Evolutionary conservation across 2,113 vertebrate genomes (phyloP).

Genomic region (Tetrao urogallus): DNA sequence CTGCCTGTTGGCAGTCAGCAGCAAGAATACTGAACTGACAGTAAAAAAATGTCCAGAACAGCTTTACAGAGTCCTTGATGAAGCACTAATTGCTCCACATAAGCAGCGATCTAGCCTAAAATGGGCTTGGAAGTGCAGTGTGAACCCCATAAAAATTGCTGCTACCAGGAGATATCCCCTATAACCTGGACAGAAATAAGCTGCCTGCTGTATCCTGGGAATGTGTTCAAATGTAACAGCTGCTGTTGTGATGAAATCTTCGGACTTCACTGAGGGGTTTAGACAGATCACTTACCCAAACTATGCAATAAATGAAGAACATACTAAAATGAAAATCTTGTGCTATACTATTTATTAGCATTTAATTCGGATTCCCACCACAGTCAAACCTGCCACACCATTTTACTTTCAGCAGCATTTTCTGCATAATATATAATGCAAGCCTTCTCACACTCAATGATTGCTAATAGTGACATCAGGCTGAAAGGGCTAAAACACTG

Average conservation of each 20-base stretch:
- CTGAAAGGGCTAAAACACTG: background rate
- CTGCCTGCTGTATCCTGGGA: background rate
- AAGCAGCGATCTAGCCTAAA: background rate
- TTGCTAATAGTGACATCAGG: background rate
- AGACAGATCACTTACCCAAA: background rate
- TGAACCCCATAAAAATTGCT: background rate
- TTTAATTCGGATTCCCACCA: background rate
- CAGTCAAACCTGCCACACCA: background rate
- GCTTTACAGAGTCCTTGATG: accelerated
- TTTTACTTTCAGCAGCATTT: background rate
- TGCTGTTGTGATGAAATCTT: background rate
- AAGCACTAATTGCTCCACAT: background rate
- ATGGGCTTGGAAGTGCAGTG: background rate
- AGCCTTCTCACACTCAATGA: background rate
- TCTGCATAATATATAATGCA: background rate
- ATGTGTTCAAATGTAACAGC: background rate
- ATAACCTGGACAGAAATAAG: background rate
- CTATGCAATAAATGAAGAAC: background rate
- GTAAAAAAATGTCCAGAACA: background rate
- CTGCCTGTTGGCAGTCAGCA: background rate
- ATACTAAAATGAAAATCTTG: background rate
- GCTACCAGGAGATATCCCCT: background rate
- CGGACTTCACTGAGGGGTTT: background rate
- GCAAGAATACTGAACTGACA: background rate
- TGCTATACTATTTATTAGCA: background rate